Conservation (phyloP, 2,797 vertebrate species). For the Peromyscus melanophrys region DNA sequence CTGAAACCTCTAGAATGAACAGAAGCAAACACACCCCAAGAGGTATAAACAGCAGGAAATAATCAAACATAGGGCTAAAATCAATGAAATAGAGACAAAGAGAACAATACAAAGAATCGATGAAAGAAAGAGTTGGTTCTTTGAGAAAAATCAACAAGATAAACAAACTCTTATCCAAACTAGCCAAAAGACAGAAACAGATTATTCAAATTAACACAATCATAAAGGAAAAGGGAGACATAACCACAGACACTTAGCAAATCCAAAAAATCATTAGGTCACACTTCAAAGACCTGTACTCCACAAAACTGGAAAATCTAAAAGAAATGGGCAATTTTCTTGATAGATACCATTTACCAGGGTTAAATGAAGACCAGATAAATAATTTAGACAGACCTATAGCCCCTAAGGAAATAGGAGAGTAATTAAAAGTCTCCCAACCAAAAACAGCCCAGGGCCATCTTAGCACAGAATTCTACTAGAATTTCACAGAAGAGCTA, state of each 20-base stretch:
- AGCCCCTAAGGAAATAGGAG: not conserved
- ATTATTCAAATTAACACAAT: not conserved
- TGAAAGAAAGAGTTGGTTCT: not conserved
- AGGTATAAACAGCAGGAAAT: not conserved
- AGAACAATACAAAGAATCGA: not conserved
- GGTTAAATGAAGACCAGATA: not conserved
- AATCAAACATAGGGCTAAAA: not conserved
- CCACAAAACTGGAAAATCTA: not conserved
- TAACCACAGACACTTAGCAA: not conserved
- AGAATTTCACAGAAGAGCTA: not conserved
- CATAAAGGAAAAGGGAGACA: not conserved
- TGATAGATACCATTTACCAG: not conserved
- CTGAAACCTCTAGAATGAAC: not conserved
- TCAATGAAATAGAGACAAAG: not conserved
- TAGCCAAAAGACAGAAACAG: not conserved
- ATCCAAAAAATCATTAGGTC: not conserved
- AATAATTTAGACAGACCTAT: not conserved
- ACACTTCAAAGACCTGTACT: not conserved
- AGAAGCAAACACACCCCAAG: not conserved
- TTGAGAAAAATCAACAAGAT: not conserved
- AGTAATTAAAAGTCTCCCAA: not conserved
- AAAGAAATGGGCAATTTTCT: not conserved
- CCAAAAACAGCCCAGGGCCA: not conserved
- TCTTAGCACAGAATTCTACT: not conserved
- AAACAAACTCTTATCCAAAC: not conserved